Conservation (phyloP, 2,797 vertebrate genomes). For the Numenius phaeopus region DNA sequence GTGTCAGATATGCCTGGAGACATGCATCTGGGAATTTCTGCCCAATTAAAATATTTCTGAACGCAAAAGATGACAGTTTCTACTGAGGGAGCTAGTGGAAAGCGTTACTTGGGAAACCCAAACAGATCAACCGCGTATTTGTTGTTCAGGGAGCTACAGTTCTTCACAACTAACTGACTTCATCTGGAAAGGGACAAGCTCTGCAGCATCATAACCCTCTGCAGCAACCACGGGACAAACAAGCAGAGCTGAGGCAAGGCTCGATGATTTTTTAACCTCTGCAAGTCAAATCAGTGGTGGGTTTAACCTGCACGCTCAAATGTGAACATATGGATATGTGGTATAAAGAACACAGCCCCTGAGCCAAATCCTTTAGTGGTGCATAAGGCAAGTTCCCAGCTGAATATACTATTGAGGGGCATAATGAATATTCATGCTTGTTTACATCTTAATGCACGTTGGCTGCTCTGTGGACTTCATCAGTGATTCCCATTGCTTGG, state of each 20-base stretch:
- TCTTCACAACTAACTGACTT: not conserved
- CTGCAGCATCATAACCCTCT: not conserved
- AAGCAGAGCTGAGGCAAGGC: not conserved
- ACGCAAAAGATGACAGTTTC: not conserved
- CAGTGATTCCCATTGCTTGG: not conserved
- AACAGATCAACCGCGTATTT: rapidly evolving
- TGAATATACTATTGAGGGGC: not conserved
- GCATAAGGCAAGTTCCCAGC: not conserved
- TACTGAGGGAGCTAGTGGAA: not conserved
- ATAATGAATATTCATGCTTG: not conserved
- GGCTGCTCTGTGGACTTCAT: not conserved
- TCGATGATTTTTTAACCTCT: not conserved
- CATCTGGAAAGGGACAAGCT: not conserved
- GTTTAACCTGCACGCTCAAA: conserved; percentile 4
- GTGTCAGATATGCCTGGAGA: conserved; percentile 36
- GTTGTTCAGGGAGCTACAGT: rapidly evolving
- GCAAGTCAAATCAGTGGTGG: not conserved
- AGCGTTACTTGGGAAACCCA: not conserved
- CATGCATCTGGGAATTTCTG: conserved; percentile 32
- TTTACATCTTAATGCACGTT: not conserved
- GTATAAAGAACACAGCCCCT: not conserved
- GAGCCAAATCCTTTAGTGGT: not conserved
- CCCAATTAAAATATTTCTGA: conserved; percentile 50
- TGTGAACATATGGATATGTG: not conserved
- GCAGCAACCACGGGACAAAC: not conserved